These are phyloP conservation scores for Aphelenchoides fujianensis DNA, from an alignment of 1,140 invertebrate species.

Conservation along the genomic window DNA sequence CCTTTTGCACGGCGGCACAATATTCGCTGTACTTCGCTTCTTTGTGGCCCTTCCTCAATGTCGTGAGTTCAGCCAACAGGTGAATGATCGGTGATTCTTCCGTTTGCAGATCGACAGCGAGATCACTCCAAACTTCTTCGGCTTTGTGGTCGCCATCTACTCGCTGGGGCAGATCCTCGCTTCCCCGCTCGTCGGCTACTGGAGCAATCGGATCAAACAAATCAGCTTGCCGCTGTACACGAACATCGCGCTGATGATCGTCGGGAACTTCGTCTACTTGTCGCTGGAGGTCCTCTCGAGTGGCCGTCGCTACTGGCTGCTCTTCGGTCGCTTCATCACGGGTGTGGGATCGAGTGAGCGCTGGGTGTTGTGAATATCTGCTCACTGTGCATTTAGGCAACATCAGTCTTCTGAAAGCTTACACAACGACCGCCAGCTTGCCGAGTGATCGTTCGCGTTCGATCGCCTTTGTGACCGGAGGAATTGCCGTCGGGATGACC, in stretches of 20 bases:
- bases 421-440: conserved; percentile 62
- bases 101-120: conserved; percentile 63
- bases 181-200: conserved; percentile 64
- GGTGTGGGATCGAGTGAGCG: conserved; percentile 31
- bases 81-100: background rate
- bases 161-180: conserved; percentile 64
- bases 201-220: conserved; percentile 57
- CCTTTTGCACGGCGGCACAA: conserved; percentile 4
- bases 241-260: conserved; percentile 61
- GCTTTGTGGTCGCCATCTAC: conserved; percentile 64
- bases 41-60: conserved; percentile 19
- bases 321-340: conserved; percentile 36
- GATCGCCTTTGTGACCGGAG: conserved; percentile 64
- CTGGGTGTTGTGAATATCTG: background rate
- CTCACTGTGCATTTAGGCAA: conserved; percentile 38
- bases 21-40: conserved; percentile 8
- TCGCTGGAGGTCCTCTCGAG: conserved; percentile 56
- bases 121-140: conserved; percentile 62
- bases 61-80: background rate
- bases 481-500: conserved; percentile 64
- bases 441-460: conserved; percentile 61
- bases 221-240: conserved; percentile 62
- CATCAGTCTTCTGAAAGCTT: conserved; percentile 63
- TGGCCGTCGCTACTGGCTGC: conserved; percentile 25
- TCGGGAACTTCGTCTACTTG: conserved; percentile 64